These are phyloP conservation scores for Bradypodion ventrale DNA, from an alignment of 2,797 vertebrate species.

Conservation along the genomic window DNA sequence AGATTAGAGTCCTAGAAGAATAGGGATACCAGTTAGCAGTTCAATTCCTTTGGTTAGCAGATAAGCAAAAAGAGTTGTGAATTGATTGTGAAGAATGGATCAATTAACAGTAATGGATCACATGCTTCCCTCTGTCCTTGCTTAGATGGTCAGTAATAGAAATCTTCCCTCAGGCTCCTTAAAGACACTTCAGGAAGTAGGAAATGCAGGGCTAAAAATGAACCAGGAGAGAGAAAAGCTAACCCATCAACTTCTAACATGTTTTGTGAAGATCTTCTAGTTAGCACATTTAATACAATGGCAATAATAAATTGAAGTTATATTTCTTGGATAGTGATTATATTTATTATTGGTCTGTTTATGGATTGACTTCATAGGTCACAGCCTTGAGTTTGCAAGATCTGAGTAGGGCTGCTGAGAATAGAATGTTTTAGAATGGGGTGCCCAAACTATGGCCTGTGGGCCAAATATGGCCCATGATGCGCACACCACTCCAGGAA, in stretches of 20 bases:
- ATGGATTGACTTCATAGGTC: too few relatives aligned
- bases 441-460: too few relatives aligned
- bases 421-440: too few relatives aligned
- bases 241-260: neutral
- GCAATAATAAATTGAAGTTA: neutral
- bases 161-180: neutral
- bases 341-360: neutral
- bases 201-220: neutral
- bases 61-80: neutral
- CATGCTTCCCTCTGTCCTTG: neutral
- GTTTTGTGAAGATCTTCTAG: too few relatives aligned
- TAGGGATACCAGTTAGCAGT: neutral
- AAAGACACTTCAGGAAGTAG: neutral
- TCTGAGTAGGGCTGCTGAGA: too few relatives aligned
- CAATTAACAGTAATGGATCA: neutral
- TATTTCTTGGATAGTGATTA: neutral
- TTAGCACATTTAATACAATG: neutral
- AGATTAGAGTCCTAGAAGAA: neutral
- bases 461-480: too few relatives aligned
- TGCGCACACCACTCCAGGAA: too few relatives aligned
- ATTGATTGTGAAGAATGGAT: neutral
- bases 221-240: neutral
- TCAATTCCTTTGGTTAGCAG: neutral
- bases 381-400: too few relatives aligned
- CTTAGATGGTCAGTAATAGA: neutral